These are phyloP conservation scores for Formica selysi DNA, from an alignment of 1,140 invertebrate genomes.

Conservation along the genomic window DNA sequence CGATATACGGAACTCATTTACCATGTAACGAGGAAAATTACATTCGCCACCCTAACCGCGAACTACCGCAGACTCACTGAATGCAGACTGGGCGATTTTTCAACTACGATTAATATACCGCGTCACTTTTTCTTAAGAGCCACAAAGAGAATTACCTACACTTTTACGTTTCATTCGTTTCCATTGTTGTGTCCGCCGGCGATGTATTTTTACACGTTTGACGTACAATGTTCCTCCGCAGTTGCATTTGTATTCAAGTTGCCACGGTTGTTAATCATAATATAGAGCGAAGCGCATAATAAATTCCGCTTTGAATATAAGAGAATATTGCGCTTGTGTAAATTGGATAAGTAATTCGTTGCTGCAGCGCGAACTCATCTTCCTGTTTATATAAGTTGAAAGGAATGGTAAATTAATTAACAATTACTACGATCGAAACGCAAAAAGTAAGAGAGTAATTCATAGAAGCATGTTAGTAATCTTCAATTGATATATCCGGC, in stretches of 20 bases:
- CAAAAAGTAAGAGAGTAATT: not conserved
- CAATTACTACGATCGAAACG: conserved; percentile 6
- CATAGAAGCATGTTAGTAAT: not conserved
- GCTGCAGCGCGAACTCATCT: conserved; percentile 10
- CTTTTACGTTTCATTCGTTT: not conserved
- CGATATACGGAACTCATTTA: conserved; percentile 41
- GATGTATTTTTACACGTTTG: conserved; percentile 30
- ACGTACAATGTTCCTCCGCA: not conserved
- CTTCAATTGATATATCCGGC: not conserved
- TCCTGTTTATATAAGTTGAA: conserved; percentile 3
- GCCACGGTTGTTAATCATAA: conserved; percentile 20
- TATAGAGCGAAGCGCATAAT: conserved; percentile 20
- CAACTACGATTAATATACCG: conserved; percentile 30
- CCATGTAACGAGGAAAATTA: conserved; percentile 37
- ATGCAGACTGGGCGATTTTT: conserved; percentile 24
- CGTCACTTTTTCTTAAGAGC: not conserved
- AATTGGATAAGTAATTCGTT: conserved; percentile 24
- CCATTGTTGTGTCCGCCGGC: conserved; percentile 10
- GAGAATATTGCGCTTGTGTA: conserved; percentile 10
- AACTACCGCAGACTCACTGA: not conserved
- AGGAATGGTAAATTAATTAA: conserved; percentile 24
- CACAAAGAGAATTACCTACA: conserved; percentile 42
- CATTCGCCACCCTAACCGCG: conserved; percentile 27
- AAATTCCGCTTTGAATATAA: conserved; percentile 32
- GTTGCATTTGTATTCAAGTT: not conserved